Evolutionary conservation across 1,140 invertebrate species (phyloP).

Genomic region (Nasonia giraulti): DNA sequence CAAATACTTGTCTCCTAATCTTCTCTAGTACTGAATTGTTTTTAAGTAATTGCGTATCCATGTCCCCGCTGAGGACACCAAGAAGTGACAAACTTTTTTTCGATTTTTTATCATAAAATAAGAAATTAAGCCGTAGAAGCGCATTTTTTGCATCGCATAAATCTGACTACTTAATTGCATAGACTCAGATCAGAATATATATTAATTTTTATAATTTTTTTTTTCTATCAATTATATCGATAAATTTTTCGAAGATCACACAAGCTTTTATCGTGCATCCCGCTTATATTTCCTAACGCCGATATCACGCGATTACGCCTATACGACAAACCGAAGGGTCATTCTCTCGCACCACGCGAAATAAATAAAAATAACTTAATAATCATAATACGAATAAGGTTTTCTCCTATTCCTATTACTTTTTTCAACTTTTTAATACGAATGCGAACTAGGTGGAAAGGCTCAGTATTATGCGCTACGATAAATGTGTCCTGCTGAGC

Average conservation of each 20-base stretch:
- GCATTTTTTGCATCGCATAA: not conserved
- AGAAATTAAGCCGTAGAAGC: not conserved
- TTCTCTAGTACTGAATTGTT: not conserved
- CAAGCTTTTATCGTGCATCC: not conserved
- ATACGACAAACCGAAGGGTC: not conserved
- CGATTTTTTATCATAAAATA: not conserved
- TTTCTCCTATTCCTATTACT: not conserved
- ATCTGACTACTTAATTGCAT: not conserved
- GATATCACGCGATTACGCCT: not conserved
- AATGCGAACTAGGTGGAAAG: constrained; percentile 22
- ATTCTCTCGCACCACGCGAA: not conserved
- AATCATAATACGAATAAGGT: constrained; percentile 16
- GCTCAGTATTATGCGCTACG: not conserved
- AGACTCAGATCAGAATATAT: not conserved
- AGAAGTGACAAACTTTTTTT: not conserved
- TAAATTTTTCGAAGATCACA: not conserved
- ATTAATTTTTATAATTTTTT: not conserved
- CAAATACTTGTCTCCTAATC: not conserved
- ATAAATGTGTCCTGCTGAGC: not conserved
- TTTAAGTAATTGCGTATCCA: constrained; percentile 5
- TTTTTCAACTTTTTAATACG: constrained; percentile 15
- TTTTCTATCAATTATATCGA: not conserved
- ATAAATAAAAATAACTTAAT: constrained; percentile 33
- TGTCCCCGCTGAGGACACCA: not conserved
- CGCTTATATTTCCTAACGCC: not conserved